Percentiles rank a stretch among this genome's conserved stretches.
Conservation (phyloP, 2,113 vertebrate genomes). For the Cyanistes caeruleus region DNA sequence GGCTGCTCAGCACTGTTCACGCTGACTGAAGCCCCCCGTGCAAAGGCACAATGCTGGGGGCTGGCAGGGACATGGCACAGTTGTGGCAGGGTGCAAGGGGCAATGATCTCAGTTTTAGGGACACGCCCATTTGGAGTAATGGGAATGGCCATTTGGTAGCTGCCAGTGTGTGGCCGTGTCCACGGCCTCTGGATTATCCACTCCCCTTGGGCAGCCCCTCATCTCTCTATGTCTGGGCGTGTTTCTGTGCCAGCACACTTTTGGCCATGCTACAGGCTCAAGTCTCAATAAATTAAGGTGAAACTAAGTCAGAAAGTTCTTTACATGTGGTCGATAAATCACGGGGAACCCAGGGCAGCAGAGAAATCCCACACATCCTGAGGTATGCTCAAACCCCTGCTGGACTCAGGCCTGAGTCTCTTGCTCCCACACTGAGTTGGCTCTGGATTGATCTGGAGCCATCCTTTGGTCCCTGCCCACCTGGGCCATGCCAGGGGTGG, state of each 20-base stretch:
- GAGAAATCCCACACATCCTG: neutral
- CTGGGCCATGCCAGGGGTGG: neutral
- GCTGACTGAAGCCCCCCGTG: neutral
- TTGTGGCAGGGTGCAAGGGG: rapidly evolving
- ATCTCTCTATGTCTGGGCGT: rapidly evolving
- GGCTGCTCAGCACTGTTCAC: neutral
- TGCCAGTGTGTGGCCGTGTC: rapidly evolving
- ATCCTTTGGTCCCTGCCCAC: neutral
- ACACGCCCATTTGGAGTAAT: rapidly evolving
- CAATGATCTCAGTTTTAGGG: neutral
- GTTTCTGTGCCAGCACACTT: neutral
- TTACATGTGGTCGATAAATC: rapidly evolving
- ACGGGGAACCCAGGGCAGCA: neutral
- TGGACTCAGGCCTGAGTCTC: neutral
- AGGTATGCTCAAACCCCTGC: rapidly evolving
- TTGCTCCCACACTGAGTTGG: rapidly evolving
- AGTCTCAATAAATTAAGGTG: neutral
- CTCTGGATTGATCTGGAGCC: neutral
- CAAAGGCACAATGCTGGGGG: neutral
- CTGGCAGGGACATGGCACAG: neutral
- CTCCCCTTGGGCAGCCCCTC: neutral
- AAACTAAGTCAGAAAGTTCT: neutral
- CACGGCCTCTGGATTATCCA: rapidly evolving
- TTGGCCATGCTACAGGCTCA: neutral
- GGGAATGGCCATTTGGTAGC: neutral